phyloP scores from a whole-genome alignment of 1,140 invertebrate genomes.

The Drosophila navojoa region DNA sequence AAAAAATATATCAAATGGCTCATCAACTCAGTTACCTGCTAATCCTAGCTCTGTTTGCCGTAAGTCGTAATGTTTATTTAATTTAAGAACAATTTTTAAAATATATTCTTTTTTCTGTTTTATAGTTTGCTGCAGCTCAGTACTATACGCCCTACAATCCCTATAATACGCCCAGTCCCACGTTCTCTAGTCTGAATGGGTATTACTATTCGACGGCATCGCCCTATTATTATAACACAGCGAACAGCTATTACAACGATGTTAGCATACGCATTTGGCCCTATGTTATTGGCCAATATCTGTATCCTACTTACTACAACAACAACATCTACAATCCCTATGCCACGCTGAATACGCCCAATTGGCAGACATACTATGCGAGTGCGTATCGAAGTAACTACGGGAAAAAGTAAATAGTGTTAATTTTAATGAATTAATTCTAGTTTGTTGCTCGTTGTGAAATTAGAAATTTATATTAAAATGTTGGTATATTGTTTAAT shows the following conservation, averaged over 20 bases:
- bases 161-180: constrained; percentile 58
- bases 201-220: constrained; percentile 64
- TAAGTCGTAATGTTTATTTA: constrained; percentile 6
- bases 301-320: constrained; percentile 70
- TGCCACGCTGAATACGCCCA: constrained; percentile 52
- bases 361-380: constrained; percentile 66
- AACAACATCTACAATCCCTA: constrained; percentile 64
- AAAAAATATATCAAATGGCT: constrained; percentile 21
- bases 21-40: constrained; percentile 21
- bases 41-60: constrained; percentile 25
- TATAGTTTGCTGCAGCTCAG: constrained; percentile 45
- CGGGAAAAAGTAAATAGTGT: constrained; percentile 55
- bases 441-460: no score
- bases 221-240: constrained; percentile 59
- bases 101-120: neutral
- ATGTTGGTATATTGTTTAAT: constrained; percentile 22
- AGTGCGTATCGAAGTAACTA: constrained; percentile 56
- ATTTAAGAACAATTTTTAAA: neutral
- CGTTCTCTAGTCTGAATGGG: constrained; percentile 60
- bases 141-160: constrained; percentile 67
- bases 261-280: constrained; percentile 70
- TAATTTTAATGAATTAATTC: no score
- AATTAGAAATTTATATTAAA: constrained; percentile 6
- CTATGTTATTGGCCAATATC: constrained; percentile 74
- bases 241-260: constrained; percentile 28